Conservation (phyloP, 2,797 vertebrate species). For the Chelidonichthys spinosus region DNA sequence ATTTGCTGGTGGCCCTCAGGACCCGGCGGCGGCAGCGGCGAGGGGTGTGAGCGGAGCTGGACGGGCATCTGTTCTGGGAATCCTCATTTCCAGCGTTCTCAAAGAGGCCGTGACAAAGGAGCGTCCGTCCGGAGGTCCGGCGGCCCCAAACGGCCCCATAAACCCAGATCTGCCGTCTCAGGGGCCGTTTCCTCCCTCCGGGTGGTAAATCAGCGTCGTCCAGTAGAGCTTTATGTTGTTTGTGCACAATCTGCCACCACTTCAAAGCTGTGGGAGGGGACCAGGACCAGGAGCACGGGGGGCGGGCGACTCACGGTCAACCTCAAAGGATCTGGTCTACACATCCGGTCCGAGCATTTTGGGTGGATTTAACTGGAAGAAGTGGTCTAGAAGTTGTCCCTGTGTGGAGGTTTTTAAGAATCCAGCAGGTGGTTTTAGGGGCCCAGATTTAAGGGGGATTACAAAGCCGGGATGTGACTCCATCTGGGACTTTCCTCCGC, state of each 20-base stretch:
- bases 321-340: conserved; percentile 64
- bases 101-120: conserved; percentile 80
- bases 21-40: too few relatives aligned
- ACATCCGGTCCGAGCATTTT: conserved; percentile 59
- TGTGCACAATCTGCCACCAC: conserved; percentile 80
- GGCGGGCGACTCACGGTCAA: conserved; percentile 63
- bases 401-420: conserved; percentile 23
- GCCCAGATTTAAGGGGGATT: conserved; percentile 31
- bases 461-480: conserved; percentile 48
- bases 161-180: conserved; percentile 72
- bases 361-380: conserved; percentile 46
- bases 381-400: conserved; percentile 42
- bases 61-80: conserved; percentile 68
- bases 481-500: conserved; percentile 54
- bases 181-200: conserved; percentile 76
- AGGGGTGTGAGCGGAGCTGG: neutral
- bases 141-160: conserved; percentile 80
- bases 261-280: conserved; percentile 80
- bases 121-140: conserved; percentile 70
- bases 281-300: conserved; percentile 20
- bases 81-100: conserved; percentile 63
- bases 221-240: conserved; percentile 80
- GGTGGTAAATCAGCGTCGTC: conserved; percentile 79
- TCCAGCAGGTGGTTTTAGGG: conserved; percentile 48
- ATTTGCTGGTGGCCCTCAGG: too few relatives aligned